These are phyloP conservation scores for Caenorhabditis latens DNA, from an alignment of 1,140 invertebrate species.

Conservation along the genomic window DNA sequence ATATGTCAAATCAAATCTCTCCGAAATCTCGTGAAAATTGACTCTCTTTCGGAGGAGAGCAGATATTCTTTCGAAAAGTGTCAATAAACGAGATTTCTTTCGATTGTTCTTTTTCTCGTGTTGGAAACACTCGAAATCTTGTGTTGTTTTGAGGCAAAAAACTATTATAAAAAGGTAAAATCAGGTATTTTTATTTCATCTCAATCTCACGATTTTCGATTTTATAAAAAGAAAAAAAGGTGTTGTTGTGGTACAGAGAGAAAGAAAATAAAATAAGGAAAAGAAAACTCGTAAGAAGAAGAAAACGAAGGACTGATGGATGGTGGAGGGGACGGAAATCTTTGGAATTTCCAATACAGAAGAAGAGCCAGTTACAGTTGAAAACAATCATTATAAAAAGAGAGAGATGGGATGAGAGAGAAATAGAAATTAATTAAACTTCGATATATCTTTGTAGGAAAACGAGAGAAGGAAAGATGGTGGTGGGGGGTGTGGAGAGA, in stretches of 20 bases:
- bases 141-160: neutral
- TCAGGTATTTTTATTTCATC: neutral
- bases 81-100: slow-evolving; percentile 8
- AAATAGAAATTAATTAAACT: neutral
- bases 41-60: neutral
- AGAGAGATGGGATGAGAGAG: neutral
- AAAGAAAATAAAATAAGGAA: neutral
- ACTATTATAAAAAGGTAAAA: neutral
- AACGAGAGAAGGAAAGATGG: neutral
- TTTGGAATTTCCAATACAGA: neutral
- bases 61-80: slow-evolving; percentile 7
- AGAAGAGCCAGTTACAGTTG: neutral
- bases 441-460: neutral
- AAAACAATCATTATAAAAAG: neutral
- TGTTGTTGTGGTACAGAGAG: neutral
- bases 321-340: neutral
- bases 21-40: too few relatives aligned
- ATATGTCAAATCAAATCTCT: too few relatives aligned
- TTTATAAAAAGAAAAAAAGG: neutral
- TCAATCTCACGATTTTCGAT: neutral
- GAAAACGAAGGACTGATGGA: slow-evolving; percentile 37
- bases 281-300: slow-evolving; percentile 31
- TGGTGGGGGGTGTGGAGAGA: neutral
- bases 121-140: neutral
- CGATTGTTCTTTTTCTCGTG: neutral